phyloP scores from a whole-genome alignment of 2,888 invertebrate genomes.

The Beris chalybata region DNA sequence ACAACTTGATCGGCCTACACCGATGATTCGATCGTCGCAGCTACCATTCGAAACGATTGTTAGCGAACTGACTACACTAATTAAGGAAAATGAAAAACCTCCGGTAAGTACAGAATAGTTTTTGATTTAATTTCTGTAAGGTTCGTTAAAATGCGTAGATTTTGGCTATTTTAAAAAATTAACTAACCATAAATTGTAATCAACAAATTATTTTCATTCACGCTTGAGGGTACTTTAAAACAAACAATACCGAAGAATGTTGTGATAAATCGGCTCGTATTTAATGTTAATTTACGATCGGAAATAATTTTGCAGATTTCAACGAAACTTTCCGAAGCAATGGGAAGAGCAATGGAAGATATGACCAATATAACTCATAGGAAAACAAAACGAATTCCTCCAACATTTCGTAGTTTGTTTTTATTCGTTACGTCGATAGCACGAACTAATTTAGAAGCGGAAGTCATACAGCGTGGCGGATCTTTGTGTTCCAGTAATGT shows the following conservation, averaged over 20 bases:
- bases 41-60: constrained; percentile 54
- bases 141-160: not conserved
- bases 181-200: too few relatives aligned
- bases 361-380: constrained; percentile 86
- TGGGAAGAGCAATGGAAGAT: constrained; percentile 92
- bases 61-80: constrained; percentile 61
- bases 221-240: too few relatives aligned
- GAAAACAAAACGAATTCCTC: constrained; percentile 70
- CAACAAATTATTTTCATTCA: too few relatives aligned
- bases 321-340: constrained; percentile 79
- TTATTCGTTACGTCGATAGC: constrained; percentile 88
- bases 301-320: constrained; percentile 58
- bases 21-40: constrained; percentile 63
- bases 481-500: constrained; percentile 64
- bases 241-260: too few relatives aligned
- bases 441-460: constrained; percentile 90
- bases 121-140: constrained; percentile 4
- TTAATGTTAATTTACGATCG: too few relatives aligned
- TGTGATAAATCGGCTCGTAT: too few relatives aligned
- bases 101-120: constrained; percentile 59
- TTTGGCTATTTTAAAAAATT: not conserved
- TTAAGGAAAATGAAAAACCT: constrained; percentile 68
- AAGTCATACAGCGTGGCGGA: constrained; percentile 87
- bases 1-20: constrained; percentile 67
- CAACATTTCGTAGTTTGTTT: constrained; percentile 74